Base-by-base conservation (phyloP, 2,797 vertebrate genomes). In the Choloepus didactylus region DNA sequence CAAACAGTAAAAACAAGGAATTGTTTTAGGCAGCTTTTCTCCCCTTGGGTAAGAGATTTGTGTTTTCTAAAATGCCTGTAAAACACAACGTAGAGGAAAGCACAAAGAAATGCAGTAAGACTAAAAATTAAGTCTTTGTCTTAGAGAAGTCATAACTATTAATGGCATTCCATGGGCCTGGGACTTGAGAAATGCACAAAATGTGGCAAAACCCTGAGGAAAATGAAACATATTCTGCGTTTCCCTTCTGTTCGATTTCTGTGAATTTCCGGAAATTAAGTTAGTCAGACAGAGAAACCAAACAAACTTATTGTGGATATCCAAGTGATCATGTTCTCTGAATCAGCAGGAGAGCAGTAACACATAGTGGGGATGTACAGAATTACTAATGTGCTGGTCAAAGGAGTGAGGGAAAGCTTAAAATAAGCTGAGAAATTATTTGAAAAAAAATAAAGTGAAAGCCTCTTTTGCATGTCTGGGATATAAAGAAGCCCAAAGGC, bases 21-120 rank as follows among this genome's bases (percentile, higher is more conserved):
- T 90, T 80, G n/a, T 95, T 96, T 86, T 72, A 86, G 86, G 83
- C 15, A 51, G 44, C 14, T 59, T 82, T 23, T 19, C 14, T 6
- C 8, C 18, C 19, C 10, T 41, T 35, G 81, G 25, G n/a, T 76
- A 67, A 92, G 64, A 77, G 62, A 41, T 81, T 85, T 66, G 44
- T 70, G 62, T 86, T 96, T 93, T 64, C 38, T 59, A 69, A 93
- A 93, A 88, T 23, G 67, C 89, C 80, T 60, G 49, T 64, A 44
- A 90, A 88, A 89, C 27, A 80, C 54, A 67, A 44, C 23, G 31
- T 72, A 87, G n/a, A 84, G 2, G 3, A 82, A 85, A 89, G 75
- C 59, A 79, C 41, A 83, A 92, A 87, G 27, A 81, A 91, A 93
- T 23, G 9, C 8, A 89, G 44, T 81, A 73, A 64, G 89, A 75